Evolutionary conservation across 2,113 vertebrate species (phyloP), one percentile per base, ranked within the genome.

Genomic region (Octodon degus): DNA sequence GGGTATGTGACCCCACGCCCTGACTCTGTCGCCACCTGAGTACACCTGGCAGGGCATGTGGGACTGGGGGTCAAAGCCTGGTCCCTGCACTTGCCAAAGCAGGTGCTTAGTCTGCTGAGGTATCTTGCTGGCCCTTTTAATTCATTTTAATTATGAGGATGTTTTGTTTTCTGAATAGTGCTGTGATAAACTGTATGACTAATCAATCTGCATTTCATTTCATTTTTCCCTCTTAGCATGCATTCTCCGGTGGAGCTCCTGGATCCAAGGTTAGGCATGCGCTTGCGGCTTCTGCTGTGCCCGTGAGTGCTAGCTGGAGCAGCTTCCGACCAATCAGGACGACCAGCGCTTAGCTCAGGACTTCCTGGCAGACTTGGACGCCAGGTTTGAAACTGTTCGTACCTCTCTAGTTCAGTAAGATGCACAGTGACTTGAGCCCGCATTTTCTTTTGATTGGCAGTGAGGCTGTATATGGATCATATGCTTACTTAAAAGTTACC

Each of bases 391-490:
- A 91, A 55, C 76, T 20, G 70, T 58, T 86, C 37, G 67, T 65
- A 90, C 34, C 91, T 81, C 65, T 81, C 2, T 63, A 40, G 24
- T 67, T 62, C 34, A 84, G 43, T 88, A 88, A 94, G 10, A 47
- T 47, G 40, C 24, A 30, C 58, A 58, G 17, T 76, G 58, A 92
- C 77, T 50, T 37, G 37, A 27, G 7, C 90, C 74, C 85, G 37
- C 40, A 79, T 94, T 89, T 95, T 94, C 55, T 84, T 70, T 90
- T 92, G 76, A 68, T 87, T 83, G 88, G n/a, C 72, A 34, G 30
- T 88, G 60, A 74, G 37, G 24, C 16, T 83, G n/a, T 55, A 68
- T 63, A 63, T 58, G 27, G 63, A 32, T 85, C 24, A 65, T 25
- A 72, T 37, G 67, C 43, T 86, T 76, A 81, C 82, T 62, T 62